A percentile compares a stretch with the other conserved stretches of the same genome.
phyloP scores from a whole-genome alignment of 2,797 vertebrate species.

The Cossypha dichroa region DNA sequence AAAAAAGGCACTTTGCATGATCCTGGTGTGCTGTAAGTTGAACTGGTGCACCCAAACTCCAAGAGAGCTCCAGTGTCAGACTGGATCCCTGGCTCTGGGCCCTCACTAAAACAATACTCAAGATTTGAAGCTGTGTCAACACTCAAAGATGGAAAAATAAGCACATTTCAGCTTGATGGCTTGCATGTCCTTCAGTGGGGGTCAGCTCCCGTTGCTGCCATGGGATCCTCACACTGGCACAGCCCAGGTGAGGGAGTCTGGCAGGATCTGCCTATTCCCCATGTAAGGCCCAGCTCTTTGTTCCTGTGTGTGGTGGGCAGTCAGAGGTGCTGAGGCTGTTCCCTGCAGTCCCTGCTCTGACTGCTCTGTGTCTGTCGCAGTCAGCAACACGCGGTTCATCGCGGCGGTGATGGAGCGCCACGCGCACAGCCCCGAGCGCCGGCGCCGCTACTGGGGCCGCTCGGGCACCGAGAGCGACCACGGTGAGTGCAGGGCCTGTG shows the following conservation, averaged over 20 bases:
- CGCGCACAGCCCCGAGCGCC: conserved; percentile 93
- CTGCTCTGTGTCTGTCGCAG: conserved; percentile 68
- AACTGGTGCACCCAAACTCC: background rate
- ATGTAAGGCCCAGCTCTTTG: background rate
- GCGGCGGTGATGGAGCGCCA: conserved; percentile 96
- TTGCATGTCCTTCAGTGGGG: background rate
- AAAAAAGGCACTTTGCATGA: background rate
- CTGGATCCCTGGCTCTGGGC: background rate
- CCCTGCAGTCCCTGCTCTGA: background rate
- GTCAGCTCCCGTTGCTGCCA: background rate
- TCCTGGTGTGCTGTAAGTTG: background rate
- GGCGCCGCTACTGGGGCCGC: conserved; percentile 95
- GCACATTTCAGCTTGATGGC: background rate
- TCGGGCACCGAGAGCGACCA: conserved; percentile 98
- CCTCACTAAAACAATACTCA: background rate
- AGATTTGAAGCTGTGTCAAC: background rate
- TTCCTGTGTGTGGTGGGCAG: too few species aligned
- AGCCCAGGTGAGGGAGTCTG: background rate
- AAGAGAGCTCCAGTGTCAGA: background rate
- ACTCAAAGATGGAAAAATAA: background rate
- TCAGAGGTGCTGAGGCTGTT: background rate
- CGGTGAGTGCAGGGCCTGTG: conserved; percentile 77
- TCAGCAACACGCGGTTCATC: conserved; percentile 97
- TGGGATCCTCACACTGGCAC: background rate
- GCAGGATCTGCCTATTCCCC: background rate